Conservation (phyloP, 2,888 invertebrate species). For the Cosmia trapezina region DNA sequence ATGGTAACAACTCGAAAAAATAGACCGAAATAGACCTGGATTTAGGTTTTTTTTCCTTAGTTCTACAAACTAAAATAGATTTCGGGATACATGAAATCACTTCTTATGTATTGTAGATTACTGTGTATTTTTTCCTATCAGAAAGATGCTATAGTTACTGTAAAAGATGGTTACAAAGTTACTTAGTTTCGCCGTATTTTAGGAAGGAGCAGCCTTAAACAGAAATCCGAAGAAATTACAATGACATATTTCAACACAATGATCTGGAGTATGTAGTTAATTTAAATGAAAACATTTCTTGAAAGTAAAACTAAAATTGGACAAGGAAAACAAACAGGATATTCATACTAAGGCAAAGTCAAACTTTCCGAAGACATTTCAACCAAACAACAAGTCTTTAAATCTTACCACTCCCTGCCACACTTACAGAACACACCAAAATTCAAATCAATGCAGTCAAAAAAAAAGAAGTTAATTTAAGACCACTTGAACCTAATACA, state of each 20-base stretch:
- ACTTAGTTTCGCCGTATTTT: too few relatives aligned
- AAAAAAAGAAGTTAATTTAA: constrained; percentile 56
- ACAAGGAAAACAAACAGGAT: not conserved
- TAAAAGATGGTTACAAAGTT: too few relatives aligned
- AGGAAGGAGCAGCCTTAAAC: too few relatives aligned
- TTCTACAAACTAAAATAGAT: too few relatives aligned
- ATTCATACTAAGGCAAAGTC: not conserved
- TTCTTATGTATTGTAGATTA: too few relatives aligned
- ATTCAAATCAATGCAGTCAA: constrained; percentile 41
- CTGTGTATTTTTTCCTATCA: too few relatives aligned
- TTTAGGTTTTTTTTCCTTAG: too few relatives aligned
- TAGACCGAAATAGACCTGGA: too few relatives aligned
- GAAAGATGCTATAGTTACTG: too few relatives aligned
- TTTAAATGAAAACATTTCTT: not conserved
- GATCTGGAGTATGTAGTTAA: not conserved
- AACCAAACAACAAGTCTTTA: not conserved
- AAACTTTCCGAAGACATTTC: constrained; percentile 18
- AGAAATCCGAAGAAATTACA: not conserved
- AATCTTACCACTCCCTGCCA: constrained; percentile 4
- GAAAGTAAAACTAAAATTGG: not conserved
- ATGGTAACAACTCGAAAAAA: too few relatives aligned
- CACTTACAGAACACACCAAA: constrained; percentile 22
- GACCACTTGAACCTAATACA: constrained; percentile 60
- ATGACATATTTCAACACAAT: not conserved
- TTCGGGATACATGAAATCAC: too few relatives aligned